Percentiles rank a stretch among this genome's conserved stretches.
Conservation (phyloP, 2,797 vertebrate species). For the Acipenser transmontanus region DNA sequence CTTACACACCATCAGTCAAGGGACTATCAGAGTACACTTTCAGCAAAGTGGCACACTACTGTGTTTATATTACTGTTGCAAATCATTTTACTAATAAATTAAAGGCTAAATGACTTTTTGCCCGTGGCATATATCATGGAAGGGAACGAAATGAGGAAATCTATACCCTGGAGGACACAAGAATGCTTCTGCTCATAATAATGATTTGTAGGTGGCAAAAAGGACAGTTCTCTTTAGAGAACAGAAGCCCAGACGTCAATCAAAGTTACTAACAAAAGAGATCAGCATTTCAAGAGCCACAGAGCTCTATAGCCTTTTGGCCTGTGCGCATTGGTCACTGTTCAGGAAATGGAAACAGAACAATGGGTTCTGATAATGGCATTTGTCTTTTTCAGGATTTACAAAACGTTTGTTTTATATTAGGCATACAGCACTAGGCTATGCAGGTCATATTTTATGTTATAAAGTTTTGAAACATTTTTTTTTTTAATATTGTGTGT, state of each 20-base stretch:
- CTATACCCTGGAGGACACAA: conserved; percentile 61
- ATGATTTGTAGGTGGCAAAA: conserved; percentile 58
- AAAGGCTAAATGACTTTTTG: conserved; percentile 68
- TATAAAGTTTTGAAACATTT: no score
- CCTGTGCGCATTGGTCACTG: neutral
- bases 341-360: neutral
- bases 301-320: neutral
- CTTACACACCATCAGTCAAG: conserved; percentile 54
- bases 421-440: no score
- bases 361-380: neutral
- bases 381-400: neutral
- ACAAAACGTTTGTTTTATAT: no score
- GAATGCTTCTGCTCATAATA: conserved; percentile 68
- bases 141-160: conserved; percentile 54
- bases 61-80: conserved; percentile 42
- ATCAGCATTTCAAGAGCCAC: conserved; percentile 5
- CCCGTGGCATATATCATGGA: conserved; percentile 57
- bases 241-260: conserved; percentile 19
- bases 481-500: no score
- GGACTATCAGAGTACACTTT: conserved; percentile 33
- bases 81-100: conserved; percentile 64
- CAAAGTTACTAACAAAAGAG: conserved; percentile 19
- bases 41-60: conserved; percentile 27
- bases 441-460: no score
- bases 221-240: conserved; percentile 31